Percentiles rank a stretch among this genome's conserved stretches.
Evolutionary conservation across 2,113 vertebrate genomes (phyloP).

Genomic region (Chrysemys picta): DNA sequence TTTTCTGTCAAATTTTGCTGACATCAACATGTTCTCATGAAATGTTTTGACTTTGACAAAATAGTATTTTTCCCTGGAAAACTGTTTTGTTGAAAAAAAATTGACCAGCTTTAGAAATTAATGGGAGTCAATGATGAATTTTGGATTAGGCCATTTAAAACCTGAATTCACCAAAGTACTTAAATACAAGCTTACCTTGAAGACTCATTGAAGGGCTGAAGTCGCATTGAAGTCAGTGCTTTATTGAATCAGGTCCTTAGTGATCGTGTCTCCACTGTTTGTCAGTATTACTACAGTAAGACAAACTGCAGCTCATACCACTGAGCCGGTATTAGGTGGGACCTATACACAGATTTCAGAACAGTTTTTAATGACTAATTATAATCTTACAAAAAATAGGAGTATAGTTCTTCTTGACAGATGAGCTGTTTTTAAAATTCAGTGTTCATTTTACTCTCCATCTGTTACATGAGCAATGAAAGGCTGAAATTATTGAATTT

Average conservation of each 20-base stretch:
- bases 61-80: neutral
- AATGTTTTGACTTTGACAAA: neutral
- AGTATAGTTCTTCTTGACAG: neutral
- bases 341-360: neutral
- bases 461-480: neutral
- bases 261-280: neutral
- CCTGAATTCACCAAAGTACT: neutral
- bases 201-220: neutral
- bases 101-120: too few species aligned
- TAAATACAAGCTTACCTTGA: neutral
- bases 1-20: neutral
- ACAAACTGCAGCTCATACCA: neutral
- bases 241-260: neutral
- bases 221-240: neutral
- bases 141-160: neutral
- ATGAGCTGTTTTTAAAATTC: neutral
- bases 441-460: neutral
- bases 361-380: neutral
- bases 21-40: neutral
- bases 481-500: neutral
- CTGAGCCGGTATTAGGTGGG: neutral
- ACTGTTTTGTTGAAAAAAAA: too few species aligned
- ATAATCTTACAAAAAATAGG: neutral
- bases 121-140: too few species aligned
- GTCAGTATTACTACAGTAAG: neutral